Evolutionary conservation across 2,113 vertebrate genomes (phyloP), one percentile per base, ranked within the genome.

Genomic region (Pleuronectes platessa): DNA sequence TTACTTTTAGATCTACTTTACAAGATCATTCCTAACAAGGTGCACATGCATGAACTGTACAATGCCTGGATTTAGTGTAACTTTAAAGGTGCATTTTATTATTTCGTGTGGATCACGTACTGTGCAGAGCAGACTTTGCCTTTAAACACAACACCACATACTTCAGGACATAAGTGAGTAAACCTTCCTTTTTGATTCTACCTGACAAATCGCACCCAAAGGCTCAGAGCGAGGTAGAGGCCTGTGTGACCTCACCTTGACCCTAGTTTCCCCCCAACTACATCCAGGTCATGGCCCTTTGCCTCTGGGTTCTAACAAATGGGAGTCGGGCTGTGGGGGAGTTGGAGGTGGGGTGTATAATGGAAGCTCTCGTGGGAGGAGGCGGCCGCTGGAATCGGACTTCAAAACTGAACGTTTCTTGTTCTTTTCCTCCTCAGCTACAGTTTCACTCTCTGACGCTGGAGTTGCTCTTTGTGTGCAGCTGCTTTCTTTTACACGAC

Each of bases 271-370:
- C 89, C 54, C 84, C 11, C 65, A 70, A 84, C 79, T 90, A 93
- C 88, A 92, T 94, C 92, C 92, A 88, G 91, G 93, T 91, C 89
- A 26, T 45, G 56, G 83, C 90, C 76, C 72, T 76, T 86, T 79
- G 76, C 76, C 86, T 84, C 80, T 83, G 74, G 68, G 56, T 87
- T 84, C 67, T 76, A 78, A 83, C 78, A 85, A 65, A 81, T 76
- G 8, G 61, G 68, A 71, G 80, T 31, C 7, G 62, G 63, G 60
- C 79, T 20, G 2, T 58, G 14, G 55, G 54, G 55, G 54, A 75
- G 73, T 79, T 64, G 35, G 60, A 40, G 70, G 58, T 45, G 70
- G 68, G 71, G 70, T 60, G 56, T 68, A 53, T 79, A 84, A 86
- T 77, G 73, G 77, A 77, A 64, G 66, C 64, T 84, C 86, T 78